These are phyloP conservation scores for Smutsia gigantea DNA, from an alignment of 2,797 vertebrate genomes.

Conservation along the genomic window DNA sequence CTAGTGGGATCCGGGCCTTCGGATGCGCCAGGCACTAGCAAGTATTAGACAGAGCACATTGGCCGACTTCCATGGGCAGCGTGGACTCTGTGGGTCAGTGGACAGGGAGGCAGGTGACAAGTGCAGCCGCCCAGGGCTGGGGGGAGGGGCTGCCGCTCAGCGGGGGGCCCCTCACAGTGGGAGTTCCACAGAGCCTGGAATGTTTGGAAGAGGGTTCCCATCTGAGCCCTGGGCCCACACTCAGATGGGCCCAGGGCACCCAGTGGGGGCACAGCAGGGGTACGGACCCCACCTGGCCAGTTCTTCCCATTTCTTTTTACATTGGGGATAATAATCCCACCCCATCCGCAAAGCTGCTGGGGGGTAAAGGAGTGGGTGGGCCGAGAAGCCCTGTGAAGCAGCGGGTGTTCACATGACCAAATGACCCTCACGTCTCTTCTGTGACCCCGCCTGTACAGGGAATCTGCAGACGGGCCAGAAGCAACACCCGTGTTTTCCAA, in stretches of 20 bases:
- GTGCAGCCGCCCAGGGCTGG: background rate
- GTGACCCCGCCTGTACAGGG: rapidly evolving
- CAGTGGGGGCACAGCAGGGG: too few relatives aligned
- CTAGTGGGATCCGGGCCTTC: background rate
- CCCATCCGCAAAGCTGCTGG: background rate
- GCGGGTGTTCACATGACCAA: background rate
- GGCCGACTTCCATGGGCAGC: too few relatives aligned
- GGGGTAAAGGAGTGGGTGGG: background rate
- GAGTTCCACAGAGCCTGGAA: rapidly evolving
- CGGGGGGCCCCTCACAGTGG: too few relatives aligned
- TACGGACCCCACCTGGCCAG: background rate
- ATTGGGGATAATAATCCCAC: rapidly evolving
- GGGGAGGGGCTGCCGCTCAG: background rate
- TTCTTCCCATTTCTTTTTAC: too few relatives aligned
- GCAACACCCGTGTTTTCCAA: background rate
- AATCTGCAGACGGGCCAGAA: background rate
- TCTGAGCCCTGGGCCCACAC: background rate
- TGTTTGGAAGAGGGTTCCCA: too few relatives aligned
- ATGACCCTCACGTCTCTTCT: background rate
- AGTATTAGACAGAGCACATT: rapidly evolving
- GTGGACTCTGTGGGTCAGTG: background rate
- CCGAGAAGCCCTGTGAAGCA: background rate
- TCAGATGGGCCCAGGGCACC: too few relatives aligned
- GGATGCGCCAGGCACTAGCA: rapidly evolving
- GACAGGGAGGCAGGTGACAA: background rate